phyloP scores from a whole-genome alignment of 2,113 vertebrate species.

The Macquaria ambigua region DNA sequence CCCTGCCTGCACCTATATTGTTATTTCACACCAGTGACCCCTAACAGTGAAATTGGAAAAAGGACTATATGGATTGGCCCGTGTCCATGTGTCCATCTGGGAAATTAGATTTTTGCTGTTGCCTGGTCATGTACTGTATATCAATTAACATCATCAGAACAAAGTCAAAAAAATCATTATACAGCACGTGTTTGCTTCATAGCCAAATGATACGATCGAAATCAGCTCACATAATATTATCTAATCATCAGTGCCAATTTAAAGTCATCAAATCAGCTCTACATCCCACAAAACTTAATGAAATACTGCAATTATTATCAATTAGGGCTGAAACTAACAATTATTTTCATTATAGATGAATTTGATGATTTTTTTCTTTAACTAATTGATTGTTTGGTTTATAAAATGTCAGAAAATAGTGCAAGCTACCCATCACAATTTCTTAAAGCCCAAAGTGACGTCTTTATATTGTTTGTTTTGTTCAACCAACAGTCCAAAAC shows the following conservation, averaged over 20 bases:
- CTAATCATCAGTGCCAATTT: neutral
- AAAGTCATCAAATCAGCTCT: neutral
- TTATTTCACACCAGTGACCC: constrained; percentile 25
- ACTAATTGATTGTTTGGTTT: neutral
- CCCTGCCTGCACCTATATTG: constrained; percentile 35
- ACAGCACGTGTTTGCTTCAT: neutral
- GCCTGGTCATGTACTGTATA: neutral
- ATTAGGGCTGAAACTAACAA: neutral
- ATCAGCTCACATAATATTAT: neutral
- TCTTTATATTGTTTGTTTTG: neutral
- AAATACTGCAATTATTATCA: neutral
- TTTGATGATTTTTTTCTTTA: neutral
- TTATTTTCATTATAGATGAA: neutral
- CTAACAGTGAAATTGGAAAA: constrained; percentile 14
- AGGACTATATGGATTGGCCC: neutral
- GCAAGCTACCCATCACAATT: no score
- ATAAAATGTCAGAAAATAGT: no score
- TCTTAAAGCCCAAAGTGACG: neutral
- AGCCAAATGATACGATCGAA: neutral
- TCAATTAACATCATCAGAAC: neutral
- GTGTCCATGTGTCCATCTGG: constrained; percentile 17
- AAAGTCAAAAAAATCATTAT: neutral
- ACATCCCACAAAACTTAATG: neutral
- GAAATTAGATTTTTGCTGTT: constrained; percentile 23
- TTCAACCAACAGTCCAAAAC: neutral